Evolutionary conservation across 2,888 invertebrate genomes (phyloP), one percentile per base, ranked within the genome.

Genomic region (Chrysolina americana): DNA sequence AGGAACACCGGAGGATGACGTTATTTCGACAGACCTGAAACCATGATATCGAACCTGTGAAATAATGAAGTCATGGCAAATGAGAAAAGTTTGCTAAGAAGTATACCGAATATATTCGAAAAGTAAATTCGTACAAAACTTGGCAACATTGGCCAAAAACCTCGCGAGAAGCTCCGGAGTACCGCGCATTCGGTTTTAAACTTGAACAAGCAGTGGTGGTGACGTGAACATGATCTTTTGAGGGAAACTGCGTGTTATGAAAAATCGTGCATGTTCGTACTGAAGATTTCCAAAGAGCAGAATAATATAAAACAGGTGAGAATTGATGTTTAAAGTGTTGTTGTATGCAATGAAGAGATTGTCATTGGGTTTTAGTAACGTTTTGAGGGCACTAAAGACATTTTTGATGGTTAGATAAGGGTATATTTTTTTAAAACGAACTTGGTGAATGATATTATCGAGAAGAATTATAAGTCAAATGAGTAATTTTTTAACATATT

Each of bases 81-180:
- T n/a, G 36, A 6, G 36, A 6, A 36, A 36, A 36, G 6, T 36
- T 8, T 6, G 8, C 0, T 0, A 3, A 3, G 3, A 36, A 4
- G 8, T 36, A 36, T 4, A 36, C 8, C 9, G 17, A 6, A 17
- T 10, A 48, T 9, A 3, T 48, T 23, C 9, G 9, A 64, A 64
- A 64, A 19, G 6, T 41, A 13, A 9, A 65, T 41, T 36, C 6
- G 8, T 36, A 36, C 21, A 28, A 36, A 50, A 53, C 19, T 53
- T 68, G 68, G 68, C 68, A 68, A 68, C 68, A 19, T 53, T n/a
- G 68, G 11, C 19, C 41, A n/a, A 53, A 41, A 59, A 59, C 21
- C 36, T 23, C 59, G 59, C 68, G 68, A 41, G 53, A 53, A 47
- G 36, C 41, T 53, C 4, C 2, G 50, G 41, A 56, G 44, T 21